Evolutionary conservation across 2,113 vertebrate species (phyloP), one percentile per base, ranked within the genome.

Genomic region (Albula glossodonta): DNA sequence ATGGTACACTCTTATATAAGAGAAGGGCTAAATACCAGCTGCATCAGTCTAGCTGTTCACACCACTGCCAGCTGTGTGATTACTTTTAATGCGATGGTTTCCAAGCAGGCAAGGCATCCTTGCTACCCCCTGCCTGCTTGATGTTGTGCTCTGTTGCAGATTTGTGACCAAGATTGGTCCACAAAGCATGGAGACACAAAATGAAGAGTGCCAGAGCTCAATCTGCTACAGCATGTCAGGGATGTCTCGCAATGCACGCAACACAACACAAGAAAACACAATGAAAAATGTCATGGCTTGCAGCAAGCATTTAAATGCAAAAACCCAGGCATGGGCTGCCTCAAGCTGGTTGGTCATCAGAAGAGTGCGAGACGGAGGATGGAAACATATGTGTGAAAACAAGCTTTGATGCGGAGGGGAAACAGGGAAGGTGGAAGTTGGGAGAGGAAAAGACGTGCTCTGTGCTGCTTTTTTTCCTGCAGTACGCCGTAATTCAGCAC

Each of bases 1-100:
- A 66, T 6, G 50, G 81, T 51, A 56, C 83, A 85, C 22, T 9
- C 10, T 88, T 90, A 86, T 82, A 70, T 88, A 85, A 88, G 52
- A 49, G 52, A 49, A 4, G 22, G 78, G 70, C 84, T 53, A 63
- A 52, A 80, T 7, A 25, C 84, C 77, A 84, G 41, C 82, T 50
- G 9, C 52, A 81, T 74, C 63, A 83, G 80, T 78, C 80, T 5
- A n/a, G 70, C 22, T 74, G 1, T n/a, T 4, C 19, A 13, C 17
- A 13, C 17, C 4, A 17, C 2, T 79, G 78, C 78, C 48, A 19
- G 78, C 48, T 12, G 41, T 0, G 41, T 11, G 74, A n/a, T 15
- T 22, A 5, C 12, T 41, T 13, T 11, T 17, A 84, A 53, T 3
- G 10, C 9, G 51, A 56, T 19, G 51, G 74, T 11, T 78, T 78